Evolutionary conservation across 2,797 vertebrate species (phyloP).

Genomic region (Choloepus didactylus): DNA sequence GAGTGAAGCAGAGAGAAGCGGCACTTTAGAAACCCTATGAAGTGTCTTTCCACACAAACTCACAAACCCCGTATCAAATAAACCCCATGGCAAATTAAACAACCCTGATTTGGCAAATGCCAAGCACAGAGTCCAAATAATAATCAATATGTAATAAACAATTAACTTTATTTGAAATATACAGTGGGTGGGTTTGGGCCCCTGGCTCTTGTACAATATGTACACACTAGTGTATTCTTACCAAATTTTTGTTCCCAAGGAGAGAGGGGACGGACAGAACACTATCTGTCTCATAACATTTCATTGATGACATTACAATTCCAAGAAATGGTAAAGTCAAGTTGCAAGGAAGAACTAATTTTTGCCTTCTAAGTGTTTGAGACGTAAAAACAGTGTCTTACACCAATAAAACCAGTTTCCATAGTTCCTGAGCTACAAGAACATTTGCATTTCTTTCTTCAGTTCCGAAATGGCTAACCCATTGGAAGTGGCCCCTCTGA

Average conservation of each 20-base stretch:
- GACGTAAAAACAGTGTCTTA: background rate
- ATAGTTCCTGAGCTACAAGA: background rate
- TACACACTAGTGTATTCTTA: background rate
- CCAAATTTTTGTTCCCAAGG: background rate
- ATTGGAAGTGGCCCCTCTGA: background rate
- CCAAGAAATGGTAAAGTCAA: background rate
- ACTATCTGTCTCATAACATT: background rate
- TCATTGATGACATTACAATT: background rate
- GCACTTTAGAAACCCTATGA: slow-evolving; percentile 70
- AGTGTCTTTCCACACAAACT: slow-evolving; percentile 3
- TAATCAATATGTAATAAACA: background rate
- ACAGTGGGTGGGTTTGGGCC: background rate
- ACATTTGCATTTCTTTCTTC: slow-evolving; percentile 1
- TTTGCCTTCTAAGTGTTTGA: background rate
- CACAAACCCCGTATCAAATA: background rate
- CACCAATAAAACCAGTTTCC: background rate
- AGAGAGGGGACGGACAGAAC: background rate
- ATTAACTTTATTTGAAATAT: background rate
- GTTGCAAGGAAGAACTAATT: background rate
- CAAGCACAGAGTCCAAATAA: background rate
- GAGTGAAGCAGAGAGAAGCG: slow-evolving; percentile 66
- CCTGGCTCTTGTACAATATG: background rate
- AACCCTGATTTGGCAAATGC: background rate
- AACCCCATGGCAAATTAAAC: background rate
- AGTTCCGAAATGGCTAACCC: background rate